Percentiles rank a stretch among this genome's conserved stretches.
These are phyloP conservation scores for Lycia hirtaria DNA, from an alignment of 2,888 invertebrate genomes.

Conservation along the genomic window DNA sequence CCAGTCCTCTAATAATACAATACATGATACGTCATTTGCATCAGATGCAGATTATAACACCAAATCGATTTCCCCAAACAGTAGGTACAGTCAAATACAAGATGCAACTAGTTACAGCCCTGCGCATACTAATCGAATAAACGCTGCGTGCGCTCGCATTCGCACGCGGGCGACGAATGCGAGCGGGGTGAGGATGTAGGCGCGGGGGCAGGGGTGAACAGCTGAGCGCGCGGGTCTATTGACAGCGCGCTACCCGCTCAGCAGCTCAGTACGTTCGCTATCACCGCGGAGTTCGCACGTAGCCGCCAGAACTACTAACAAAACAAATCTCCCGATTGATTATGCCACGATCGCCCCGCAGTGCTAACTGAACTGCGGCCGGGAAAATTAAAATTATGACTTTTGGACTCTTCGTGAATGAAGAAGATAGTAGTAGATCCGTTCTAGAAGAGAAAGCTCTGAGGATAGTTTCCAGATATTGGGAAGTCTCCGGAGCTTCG, in stretches of 20 bases:
- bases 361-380: slow-evolving; percentile 77
- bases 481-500: slow-evolving; percentile 74
- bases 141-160: slow-evolving; percentile 45
- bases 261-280: slow-evolving; percentile 84
- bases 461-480: slow-evolving; percentile 82
- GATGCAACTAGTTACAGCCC: slow-evolving; percentile 22
- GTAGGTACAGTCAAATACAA: background rate
- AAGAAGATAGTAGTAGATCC: slow-evolving; percentile 79
- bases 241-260: slow-evolving; percentile 75
- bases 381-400: slow-evolving; percentile 83
- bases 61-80: background rate
- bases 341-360: slow-evolving; percentile 80
- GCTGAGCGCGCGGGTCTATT: slow-evolving; percentile 87
- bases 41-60: background rate
- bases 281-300: slow-evolving; percentile 78
- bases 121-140: slow-evolving; percentile 10
- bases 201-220: slow-evolving; percentile 80
- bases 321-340: slow-evolving; percentile 62
- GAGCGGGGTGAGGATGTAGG: slow-evolving; percentile 62
- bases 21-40: background rate
- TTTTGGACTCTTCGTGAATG: slow-evolving; percentile 80
- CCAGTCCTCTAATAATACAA: no score
- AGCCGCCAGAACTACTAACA: slow-evolving; percentile 62
- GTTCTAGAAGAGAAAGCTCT: slow-evolving; percentile 78
- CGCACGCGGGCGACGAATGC: slow-evolving; percentile 53